These are phyloP conservation scores for Meloidogyne chitwoodi DNA, from an alignment of 1,140 invertebrate genomes.

Conservation along the genomic window DNA sequence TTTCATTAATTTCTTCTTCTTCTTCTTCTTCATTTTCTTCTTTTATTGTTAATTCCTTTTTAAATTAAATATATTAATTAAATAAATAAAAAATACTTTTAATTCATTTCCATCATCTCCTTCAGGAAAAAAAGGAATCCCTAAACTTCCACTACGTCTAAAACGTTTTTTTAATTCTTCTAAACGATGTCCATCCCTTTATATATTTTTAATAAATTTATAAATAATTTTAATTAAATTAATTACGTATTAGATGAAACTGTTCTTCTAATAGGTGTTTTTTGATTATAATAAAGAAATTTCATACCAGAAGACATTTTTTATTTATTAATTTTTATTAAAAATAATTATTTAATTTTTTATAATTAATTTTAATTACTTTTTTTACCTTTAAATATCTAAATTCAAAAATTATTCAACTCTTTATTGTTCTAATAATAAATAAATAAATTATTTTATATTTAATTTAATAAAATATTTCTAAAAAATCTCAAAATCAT, in stretches of 20 bases:
- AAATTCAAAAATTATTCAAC: too few species aligned
- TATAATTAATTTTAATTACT: too few species aligned
- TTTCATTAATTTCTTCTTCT: constrained; percentile 5
- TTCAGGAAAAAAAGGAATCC: constrained; percentile 57
- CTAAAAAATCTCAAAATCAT: too few species aligned
- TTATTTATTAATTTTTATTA: too few species aligned
- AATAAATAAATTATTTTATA: too few species aligned
- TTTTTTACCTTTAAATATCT: too few species aligned
- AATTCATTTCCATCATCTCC: constrained; percentile 40
- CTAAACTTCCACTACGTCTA: constrained; percentile 54
- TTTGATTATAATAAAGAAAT: constrained; percentile 52
- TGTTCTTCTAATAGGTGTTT: constrained; percentile 28
- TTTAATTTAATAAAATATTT: too few species aligned
- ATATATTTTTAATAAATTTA: constrained; percentile 6
- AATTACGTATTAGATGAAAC: constrained; percentile 40
- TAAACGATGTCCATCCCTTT: constrained; percentile 43
- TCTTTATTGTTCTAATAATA: too few species aligned
- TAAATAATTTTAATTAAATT: not conserved
- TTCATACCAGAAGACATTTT: constrained; percentile 55
- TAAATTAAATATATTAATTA: constrained; percentile 1
- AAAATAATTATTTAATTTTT: not conserved
- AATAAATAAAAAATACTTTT: not conserved
- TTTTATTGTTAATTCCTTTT: constrained; percentile 47
- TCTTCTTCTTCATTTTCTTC: constrained; percentile 42
- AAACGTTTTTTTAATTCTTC: constrained; percentile 58